Percentiles rank a stretch among this genome's conserved stretches.
phyloP scores from a whole-genome alignment of 2,888 invertebrate genomes.

The Hirudinaria manillensis region DNA sequence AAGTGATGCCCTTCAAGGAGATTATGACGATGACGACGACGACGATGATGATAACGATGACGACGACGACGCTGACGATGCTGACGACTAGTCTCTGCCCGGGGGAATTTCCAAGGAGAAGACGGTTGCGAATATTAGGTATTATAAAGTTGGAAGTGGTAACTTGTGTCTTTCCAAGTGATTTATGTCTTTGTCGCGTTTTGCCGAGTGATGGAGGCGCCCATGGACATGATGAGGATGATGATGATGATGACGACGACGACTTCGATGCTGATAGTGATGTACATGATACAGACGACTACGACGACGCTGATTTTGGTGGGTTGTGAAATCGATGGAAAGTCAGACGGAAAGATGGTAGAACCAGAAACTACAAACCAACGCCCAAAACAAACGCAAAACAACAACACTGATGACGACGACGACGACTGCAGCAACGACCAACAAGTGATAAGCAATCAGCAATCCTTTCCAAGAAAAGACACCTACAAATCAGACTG shows the following conservation, averaged over 20 bases:
- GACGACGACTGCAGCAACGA: no score
- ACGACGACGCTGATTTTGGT: neutral
- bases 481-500: no score
- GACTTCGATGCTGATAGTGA: constrained; percentile 10
- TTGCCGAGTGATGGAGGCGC: constrained; percentile 16
- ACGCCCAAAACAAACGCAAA: no score
- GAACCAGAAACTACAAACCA: no score
- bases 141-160: constrained; percentile 7
- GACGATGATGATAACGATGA: constrained; percentile 20
- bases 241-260: constrained; percentile 1
- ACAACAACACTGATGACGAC: no score
- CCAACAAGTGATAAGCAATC: no score
- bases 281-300: neutral
- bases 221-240: constrained; percentile 14
- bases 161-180: constrained; percentile 13
- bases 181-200: constrained; percentile 18
- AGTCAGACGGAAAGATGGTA: neutral
- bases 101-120: neutral
- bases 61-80: constrained; percentile 30
- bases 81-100: constrained; percentile 13
- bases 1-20: neutral
- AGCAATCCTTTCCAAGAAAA: no score
- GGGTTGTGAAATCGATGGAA: neutral
- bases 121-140: neutral
- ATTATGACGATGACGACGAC: constrained; percentile 25